Evolutionary conservation across 2,797 vertebrate species (phyloP).

Genomic region (Ispidina picta): DNA sequence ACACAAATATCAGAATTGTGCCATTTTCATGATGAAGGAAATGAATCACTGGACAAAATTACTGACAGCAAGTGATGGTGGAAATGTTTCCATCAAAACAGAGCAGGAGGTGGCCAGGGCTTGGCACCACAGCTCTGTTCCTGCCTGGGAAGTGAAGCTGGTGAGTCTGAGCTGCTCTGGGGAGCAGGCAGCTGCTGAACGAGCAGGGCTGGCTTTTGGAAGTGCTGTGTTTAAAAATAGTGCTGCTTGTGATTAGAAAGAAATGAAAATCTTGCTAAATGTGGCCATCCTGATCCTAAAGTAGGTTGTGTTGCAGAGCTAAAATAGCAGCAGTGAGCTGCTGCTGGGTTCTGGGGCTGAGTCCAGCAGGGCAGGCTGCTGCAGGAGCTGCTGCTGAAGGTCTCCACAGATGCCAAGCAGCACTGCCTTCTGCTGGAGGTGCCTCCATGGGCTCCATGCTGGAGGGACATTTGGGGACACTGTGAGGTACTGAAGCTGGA

Average conservation of each 20-base stretch:
- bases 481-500: background rate
- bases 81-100: background rate
- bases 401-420: background rate
- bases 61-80: background rate
- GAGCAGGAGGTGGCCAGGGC: background rate
- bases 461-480: background rate
- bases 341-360: background rate
- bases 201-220: background rate
- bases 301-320: background rate
- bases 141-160: background rate
- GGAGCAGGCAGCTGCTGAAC: background rate
- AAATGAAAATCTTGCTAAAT: conserved; percentile 25
- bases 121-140: background rate
- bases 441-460: background rate
- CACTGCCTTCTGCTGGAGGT: background rate
- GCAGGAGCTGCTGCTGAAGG: background rate
- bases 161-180: background rate
- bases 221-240: conserved; percentile 41
- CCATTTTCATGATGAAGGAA: background rate
- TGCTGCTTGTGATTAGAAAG: background rate
- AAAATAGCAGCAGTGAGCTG: background rate
- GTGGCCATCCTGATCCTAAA: background rate
- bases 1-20: background rate
- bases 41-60: background rate
- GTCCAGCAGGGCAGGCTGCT: background rate